Evolutionary conservation across 1,140 invertebrate genomes (phyloP).

Genomic region (Zaprionus tsacasi): DNA sequence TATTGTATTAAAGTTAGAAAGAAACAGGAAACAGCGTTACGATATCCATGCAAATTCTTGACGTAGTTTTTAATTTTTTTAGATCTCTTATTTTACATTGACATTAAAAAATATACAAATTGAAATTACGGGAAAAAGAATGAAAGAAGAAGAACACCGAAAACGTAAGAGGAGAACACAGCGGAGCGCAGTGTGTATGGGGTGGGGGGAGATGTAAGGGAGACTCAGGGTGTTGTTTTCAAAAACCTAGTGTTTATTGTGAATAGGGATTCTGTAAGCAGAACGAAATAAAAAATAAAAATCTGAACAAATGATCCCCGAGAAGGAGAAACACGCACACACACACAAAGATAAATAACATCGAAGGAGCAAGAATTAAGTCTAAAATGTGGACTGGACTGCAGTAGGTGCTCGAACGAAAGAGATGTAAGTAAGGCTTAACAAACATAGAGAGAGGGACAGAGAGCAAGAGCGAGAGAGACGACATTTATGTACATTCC

Average conservation of each 20-base stretch:
- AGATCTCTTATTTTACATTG: conserved; percentile 60
- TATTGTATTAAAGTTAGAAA: conserved; percentile 38
- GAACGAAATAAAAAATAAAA: conserved; percentile 16
- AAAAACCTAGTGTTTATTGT: conserved; percentile 16
- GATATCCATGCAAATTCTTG: conserved; percentile 84
- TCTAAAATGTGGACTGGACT: conserved; percentile 35
- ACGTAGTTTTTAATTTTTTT: conserved; percentile 60
- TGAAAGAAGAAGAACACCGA: conserved; percentile 51
- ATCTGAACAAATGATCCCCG: conserved; percentile 8
- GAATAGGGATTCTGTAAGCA: conserved; percentile 9
- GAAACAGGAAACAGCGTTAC: conserved; percentile 81
- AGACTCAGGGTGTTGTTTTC: conserved; percentile 2
- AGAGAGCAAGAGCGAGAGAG: conserved; percentile 22
- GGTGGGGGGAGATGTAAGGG: not conserved
- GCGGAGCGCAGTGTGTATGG: conserved; percentile 25
- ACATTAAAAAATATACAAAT: conserved; percentile 53
- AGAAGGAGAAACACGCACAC: not conserved
- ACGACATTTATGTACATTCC: conserved; percentile 63
- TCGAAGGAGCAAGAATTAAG: conserved; percentile 44
- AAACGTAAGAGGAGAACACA: conserved; percentile 32
- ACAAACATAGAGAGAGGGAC: conserved; percentile 3
- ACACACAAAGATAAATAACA: conserved; percentile 27
- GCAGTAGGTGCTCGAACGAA: conserved; percentile 58
- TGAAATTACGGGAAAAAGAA: conserved; percentile 28
- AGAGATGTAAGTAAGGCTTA: conserved; percentile 50